Conservation (phyloP, 2,888 invertebrate genomes). For the Electrophaes corylata region DNA sequence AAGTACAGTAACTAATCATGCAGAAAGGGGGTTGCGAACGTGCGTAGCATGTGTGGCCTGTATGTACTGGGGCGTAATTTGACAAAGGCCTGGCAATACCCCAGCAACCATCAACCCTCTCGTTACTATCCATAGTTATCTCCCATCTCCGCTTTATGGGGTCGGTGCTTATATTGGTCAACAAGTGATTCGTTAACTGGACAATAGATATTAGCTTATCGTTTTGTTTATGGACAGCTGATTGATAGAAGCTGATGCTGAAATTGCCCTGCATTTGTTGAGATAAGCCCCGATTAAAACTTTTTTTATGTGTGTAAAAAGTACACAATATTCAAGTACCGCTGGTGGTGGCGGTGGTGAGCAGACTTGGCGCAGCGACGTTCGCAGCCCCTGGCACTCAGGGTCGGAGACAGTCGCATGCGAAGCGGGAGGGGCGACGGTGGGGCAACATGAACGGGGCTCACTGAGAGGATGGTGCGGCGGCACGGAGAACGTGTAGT, state of each 20-base stretch:
- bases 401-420: slow-evolving; percentile 84
- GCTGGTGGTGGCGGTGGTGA: slow-evolving; percentile 65
- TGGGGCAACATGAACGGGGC: slow-evolving; percentile 85
- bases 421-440: slow-evolving; percentile 84
- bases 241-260: slow-evolving; percentile 35
- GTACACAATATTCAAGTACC: slow-evolving; percentile 68
- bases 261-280: slow-evolving; percentile 55
- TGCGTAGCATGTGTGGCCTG: slow-evolving; percentile 69
- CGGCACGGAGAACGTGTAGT: slow-evolving; percentile 86
- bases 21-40: slow-evolving; percentile 84
- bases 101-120: slow-evolving; percentile 39
- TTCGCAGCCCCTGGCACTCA: slow-evolving; percentile 82
- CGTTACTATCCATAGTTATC: slow-evolving; percentile 34
- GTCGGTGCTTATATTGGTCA: slow-evolving; percentile 18
- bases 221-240: slow-evolving; percentile 7
- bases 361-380: slow-evolving; percentile 70
- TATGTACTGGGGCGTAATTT: slow-evolving; percentile 59
- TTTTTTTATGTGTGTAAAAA: slow-evolving; percentile 50
- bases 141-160: slow-evolving; percentile 18
- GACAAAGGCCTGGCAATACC: slow-evolving; percentile 62
- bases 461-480: slow-evolving; percentile 85
- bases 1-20: slow-evolving; percentile 75
- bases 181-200: slow-evolving; percentile 16
- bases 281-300: slow-evolving; percentile 45
- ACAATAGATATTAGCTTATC: slow-evolving; percentile 2